A percentile compares a stretch with the other conserved stretches of the same genome.
These are phyloP conservation scores for Platichthys stellatus DNA, from an alignment of 2,113 vertebrate species.

Conservation along the genomic window DNA sequence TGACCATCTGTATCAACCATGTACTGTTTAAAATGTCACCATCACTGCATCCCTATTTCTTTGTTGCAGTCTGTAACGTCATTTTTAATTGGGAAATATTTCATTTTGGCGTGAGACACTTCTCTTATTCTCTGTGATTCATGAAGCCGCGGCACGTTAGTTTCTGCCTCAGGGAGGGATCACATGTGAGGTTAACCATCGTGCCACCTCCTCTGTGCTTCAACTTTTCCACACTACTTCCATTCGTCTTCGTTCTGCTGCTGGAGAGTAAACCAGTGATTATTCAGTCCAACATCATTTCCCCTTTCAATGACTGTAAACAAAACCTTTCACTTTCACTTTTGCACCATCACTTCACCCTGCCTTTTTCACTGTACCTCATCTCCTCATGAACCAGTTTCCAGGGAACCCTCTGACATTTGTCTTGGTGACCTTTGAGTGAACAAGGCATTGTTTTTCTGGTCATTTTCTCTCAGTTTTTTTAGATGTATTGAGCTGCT, in stretches of 20 bases:
- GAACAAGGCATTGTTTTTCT: background rate
- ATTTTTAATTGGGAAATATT: too few species aligned
- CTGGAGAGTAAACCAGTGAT: too few species aligned
- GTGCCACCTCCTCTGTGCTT: background rate
- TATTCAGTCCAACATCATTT: constrained; percentile 1
- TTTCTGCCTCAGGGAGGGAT: constrained; percentile 14
- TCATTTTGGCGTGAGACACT: too few species aligned
- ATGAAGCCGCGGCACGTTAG: background rate
- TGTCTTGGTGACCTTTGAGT: background rate
- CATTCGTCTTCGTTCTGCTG: background rate
- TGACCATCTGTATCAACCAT: too few species aligned
- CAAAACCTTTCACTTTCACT: background rate
- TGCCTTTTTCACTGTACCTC: background rate
- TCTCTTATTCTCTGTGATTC: background rate
- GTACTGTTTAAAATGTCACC: too few species aligned
- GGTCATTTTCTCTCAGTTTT: background rate
- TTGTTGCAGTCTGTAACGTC: background rate
- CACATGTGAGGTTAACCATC: constrained; percentile 31
- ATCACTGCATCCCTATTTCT: background rate
- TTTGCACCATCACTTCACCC: background rate
- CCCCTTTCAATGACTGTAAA: constrained; percentile 19
- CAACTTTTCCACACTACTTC: background rate
- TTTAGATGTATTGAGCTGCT: background rate
- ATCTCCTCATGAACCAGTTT: too few species aligned
- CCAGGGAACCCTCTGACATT: background rate